phyloP scores from a whole-genome alignment of 2,797 vertebrate genomes.

The Decapterus maruadsi region DNA sequence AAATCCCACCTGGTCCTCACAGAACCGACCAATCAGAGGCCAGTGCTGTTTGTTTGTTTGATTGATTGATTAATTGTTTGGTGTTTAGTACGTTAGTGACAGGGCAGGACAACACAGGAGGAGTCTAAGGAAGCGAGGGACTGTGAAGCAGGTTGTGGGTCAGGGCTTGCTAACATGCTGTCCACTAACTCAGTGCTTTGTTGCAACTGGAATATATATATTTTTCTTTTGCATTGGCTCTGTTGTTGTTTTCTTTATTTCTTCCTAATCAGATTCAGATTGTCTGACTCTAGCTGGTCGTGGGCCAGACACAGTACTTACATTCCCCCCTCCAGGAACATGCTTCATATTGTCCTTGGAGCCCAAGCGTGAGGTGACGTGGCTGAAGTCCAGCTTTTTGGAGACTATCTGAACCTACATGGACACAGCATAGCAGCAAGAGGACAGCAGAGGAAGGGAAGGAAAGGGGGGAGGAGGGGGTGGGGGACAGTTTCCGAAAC shows the following conservation, averaged over 20 bases:
- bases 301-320: slow-evolving; percentile 85
- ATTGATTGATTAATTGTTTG: slow-evolving; percentile 7
- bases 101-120: slow-evolving; percentile 53
- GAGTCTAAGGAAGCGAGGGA: slow-evolving; percentile 45
- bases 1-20: not conserved
- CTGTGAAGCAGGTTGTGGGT: slow-evolving; percentile 43
- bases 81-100: slow-evolving; percentile 74
- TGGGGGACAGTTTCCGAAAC: too few relatives aligned
- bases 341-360: slow-evolving; percentile 99
- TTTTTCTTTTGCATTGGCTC: not conserved
- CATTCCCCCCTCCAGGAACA: slow-evolving; percentile 99
- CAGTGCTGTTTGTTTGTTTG: not conserved
- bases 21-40: slow-evolving; percentile 27
- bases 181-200: slow-evolving; percentile 21
- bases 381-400: slow-evolving; percentile 99
- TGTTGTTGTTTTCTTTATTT: not conserved
- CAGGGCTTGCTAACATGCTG: slow-evolving; percentile 62
- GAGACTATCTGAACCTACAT: slow-evolving; percentile 98
- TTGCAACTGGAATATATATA: not conserved
- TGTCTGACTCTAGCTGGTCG: slow-evolving; percentile 20
- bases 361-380: slow-evolving; percentile 97
- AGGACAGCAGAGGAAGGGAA: slow-evolving; percentile 75
- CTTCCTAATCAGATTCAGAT: not conserved
- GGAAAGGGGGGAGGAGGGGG: slow-evolving; percentile 10
- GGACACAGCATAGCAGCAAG: slow-evolving; percentile 89